These are phyloP conservation scores for Zaprionus camerounensis DNA, from an alignment of 1,140 invertebrate genomes.

Conservation along the genomic window DNA sequence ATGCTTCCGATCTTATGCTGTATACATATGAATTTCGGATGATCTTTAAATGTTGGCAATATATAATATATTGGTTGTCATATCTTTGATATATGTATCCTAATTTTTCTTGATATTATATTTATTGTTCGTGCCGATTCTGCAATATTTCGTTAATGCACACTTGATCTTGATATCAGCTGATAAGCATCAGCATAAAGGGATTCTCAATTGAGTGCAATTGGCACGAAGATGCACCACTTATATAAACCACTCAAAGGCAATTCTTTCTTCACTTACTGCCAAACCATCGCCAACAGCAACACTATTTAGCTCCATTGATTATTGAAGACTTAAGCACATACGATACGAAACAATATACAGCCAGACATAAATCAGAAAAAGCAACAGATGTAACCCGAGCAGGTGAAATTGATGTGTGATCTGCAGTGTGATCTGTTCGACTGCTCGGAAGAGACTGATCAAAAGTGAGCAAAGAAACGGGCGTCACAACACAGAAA, in stretches of 20 bases:
- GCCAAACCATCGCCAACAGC: conserved; percentile 34
- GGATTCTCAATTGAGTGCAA: conserved; percentile 18
- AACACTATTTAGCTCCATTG: conserved; percentile 61
- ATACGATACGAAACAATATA: not conserved
- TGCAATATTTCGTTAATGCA: not conserved
- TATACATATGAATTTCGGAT: too few relatives aligned
- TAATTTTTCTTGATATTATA: not conserved
- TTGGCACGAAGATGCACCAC: conserved; percentile 21
- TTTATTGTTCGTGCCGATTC: not conserved
- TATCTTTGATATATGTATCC: too few relatives aligned
- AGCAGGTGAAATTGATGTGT: conserved; percentile 4
- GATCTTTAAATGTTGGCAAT: too few relatives aligned
- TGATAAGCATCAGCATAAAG: conserved; percentile 13
- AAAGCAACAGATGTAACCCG: conserved; percentile 29
- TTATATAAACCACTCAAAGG: conserved; percentile 55
- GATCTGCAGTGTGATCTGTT: conserved; percentile 24
- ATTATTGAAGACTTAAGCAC: conserved; percentile 12
- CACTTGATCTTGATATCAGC: not conserved
- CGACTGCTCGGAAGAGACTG: conserved; percentile 39
- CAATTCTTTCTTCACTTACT: conserved; percentile 30
- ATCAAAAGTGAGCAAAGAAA: conserved; percentile 29
- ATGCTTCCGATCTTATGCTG: too few relatives aligned
- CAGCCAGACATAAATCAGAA: conserved; percentile 4
- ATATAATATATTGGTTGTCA: too few relatives aligned
- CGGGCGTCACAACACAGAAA: conserved; percentile 38